Evolutionary conservation across 2,888 invertebrate species (phyloP), one percentile per base, ranked within the genome.

Genomic region (Chymomyza procnemis): DNA sequence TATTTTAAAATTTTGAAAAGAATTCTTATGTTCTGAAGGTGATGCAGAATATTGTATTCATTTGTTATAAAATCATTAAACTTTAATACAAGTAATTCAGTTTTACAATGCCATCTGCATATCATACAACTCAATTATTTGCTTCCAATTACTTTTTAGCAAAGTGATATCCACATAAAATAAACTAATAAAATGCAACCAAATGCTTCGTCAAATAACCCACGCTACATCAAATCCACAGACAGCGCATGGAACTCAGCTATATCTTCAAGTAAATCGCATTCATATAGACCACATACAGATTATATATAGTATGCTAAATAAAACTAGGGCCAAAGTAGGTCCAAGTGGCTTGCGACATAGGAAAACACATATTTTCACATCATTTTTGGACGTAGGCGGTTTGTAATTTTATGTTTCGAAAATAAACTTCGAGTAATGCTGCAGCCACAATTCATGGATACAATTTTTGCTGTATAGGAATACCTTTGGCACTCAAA

Each of bases 141-240:
- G 4, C 1, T 26, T 26, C 8, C 6, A 26, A 6, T 26, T 26
- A 26, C 26, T 26, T 26, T 4, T 26, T 8, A 6, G 26, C 26
- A 26, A 26, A 26, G 8, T 26, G 6, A 26, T 26, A 26, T 26
- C 26, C 26, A 26, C 26, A 6, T 26, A 1, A 26, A 26, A 26
- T 26, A 56, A 76, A 75, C 69, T 76, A 69, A 58, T 55, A 58
- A 67, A 64, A 26, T 75, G 75, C 75, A 75, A 50, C 61, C 60
- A 63, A 65, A 64, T 52, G 59, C 46, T 26, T 54, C 16, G 22
- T 16, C 67, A 55, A n/a, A n/a, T n/a, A n/a, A 60, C 77, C 78
- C 77, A 76, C 69, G 58, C 77, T 59, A 22, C 47, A 58, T 41
- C 58, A 16, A 46, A 48, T 61, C 62, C 60, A 54, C 48, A 52